Evolutionary conservation across 2,113 vertebrate species (phyloP).

Genomic region (Podiceps cristatus): DNA sequence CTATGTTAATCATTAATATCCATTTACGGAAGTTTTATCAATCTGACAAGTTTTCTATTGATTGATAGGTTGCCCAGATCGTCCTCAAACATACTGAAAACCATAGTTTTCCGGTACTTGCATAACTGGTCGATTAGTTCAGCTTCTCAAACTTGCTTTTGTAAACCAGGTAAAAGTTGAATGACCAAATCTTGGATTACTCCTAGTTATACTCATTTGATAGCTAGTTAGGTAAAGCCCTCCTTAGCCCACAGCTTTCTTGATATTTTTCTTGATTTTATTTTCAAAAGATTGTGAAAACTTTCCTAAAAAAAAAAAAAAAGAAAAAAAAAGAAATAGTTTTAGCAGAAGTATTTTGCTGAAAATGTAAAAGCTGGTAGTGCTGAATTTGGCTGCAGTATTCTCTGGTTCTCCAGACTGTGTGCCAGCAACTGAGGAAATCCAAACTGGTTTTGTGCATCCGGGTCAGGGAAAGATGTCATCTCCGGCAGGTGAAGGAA

Average conservation of each 20-base stretch:
- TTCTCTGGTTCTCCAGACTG: conserved; percentile 67
- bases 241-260: conserved; percentile 66
- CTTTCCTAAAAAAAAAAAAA: conserved; percentile 31
- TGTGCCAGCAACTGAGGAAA: conserved; percentile 79
- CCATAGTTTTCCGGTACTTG: conserved; percentile 72
- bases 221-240: conserved; percentile 69
- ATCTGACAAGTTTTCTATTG: conserved; percentile 76
- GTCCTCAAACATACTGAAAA: conserved; percentile 65
- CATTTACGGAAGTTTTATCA: conserved; percentile 65
- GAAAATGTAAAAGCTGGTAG: conserved; percentile 60
- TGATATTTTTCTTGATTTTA: conserved; percentile 64
- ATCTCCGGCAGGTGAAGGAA: conserved; percentile 63
- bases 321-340: background rate
- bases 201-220: conserved; percentile 69
- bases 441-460: conserved; percentile 76
- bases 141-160: conserved; percentile 71
- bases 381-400: conserved; percentile 54
- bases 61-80: conserved; percentile 68
- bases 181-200: conserved; percentile 73
- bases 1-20: conserved; percentile 76
- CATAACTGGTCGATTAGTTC: conserved; percentile 72
- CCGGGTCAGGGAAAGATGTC: conserved; percentile 64
- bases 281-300: conserved; percentile 68
- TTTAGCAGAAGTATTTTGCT: conserved; percentile 72
- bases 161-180: conserved; percentile 67